Percentiles rank a stretch among this genome's conserved stretches.
phyloP scores from a whole-genome alignment of 2,888 invertebrate genomes.

The Heliconius hortense region DNA sequence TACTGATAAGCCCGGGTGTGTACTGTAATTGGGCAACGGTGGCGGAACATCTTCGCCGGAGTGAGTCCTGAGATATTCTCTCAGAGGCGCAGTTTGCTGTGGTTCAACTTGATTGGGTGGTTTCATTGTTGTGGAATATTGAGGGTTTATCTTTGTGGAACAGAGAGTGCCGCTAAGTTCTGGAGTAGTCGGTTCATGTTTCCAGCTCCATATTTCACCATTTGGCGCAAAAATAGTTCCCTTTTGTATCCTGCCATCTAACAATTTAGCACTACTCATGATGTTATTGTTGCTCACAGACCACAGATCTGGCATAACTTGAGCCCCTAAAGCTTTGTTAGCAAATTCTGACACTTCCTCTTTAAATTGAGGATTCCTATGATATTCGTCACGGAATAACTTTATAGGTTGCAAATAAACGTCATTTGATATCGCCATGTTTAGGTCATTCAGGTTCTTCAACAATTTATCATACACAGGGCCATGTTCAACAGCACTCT shows the following conservation, averaged over 20 bases:
- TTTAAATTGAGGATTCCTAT: constrained; percentile 78
- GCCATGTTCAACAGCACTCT: constrained; percentile 83
- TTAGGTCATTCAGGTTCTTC: constrained; percentile 77
- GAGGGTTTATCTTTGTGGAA: constrained; percentile 75
- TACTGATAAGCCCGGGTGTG: constrained; percentile 62
- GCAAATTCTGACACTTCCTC: constrained; percentile 80
- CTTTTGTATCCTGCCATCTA: constrained; percentile 72
- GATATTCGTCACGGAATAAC: constrained; percentile 79
- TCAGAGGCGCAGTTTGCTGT: constrained; percentile 71
- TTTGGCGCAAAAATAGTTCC: constrained; percentile 79
- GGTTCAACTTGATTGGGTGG: constrained; percentile 73
- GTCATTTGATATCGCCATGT: constrained; percentile 77
- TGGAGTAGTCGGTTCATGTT: constrained; percentile 74
- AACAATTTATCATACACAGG: constrained; percentile 83
- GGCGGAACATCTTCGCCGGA: constrained; percentile 72
- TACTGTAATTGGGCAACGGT: constrained; percentile 73
- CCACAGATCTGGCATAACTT: constrained; percentile 73
- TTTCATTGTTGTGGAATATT: constrained; percentile 72
- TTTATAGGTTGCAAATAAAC: constrained; percentile 81
- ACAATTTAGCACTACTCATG: constrained; percentile 66
- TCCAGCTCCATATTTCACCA: constrained; percentile 81
- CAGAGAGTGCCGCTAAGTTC: constrained; percentile 74
- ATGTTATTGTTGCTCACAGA: constrained; percentile 70
- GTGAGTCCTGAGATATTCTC: constrained; percentile 66
- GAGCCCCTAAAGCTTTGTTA: constrained; percentile 72